Evolutionary conservation across 2,888 invertebrate genomes (phyloP), one percentile per base, ranked within the genome.

Genomic region (Dasypogon diadema): DNA sequence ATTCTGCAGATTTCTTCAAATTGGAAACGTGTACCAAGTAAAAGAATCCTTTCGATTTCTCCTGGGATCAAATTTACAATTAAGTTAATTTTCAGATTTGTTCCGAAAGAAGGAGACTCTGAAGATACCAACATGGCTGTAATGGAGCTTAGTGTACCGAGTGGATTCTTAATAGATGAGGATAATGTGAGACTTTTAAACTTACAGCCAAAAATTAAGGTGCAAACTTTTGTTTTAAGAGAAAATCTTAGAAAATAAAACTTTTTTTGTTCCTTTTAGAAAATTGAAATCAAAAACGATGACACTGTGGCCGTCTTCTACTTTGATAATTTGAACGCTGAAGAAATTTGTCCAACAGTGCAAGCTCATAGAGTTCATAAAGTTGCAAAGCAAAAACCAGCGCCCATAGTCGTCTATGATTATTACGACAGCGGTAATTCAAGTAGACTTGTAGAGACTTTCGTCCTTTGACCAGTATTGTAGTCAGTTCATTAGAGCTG

Each of bases 341-440:
- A 82, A 0, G 92, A 94, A 85, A 90, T 92, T 75, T 97, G 97
- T 83, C 91, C 95, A 24, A 94, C 96, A 2, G 90, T 97, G 48
- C 92, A 92, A 5, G 95, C 95, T 5, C 92, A 92, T 81, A 90
- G 94, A 80, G 93, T 93, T 0, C 92, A 94, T 83, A 93, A 93
- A 82, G 93, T 96, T 10, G 94, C 95, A 2, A 90, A 93, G 70
- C 95, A 96, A 81, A 93, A 94, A 77, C 93, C 96, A 6, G 95
- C 93, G 22, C 91, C 93, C 80, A 94, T 97, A 78, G 90, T 92
- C 51, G 90, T 98, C 51, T 93, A 92, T 80, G 98, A 98, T 84
- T 95, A 98, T 81, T 98, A 97, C 81, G 96, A 98, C 84, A 93
- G 93, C 78, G 93, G 95, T 94, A 83, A 90, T 92, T 89, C 26